Percentiles rank a stretch among this genome's conserved stretches.
These are phyloP conservation scores for Rhamphomyia laevipes DNA, from an alignment of 2,888 invertebrate genomes.

Conservation along the genomic window DNA sequence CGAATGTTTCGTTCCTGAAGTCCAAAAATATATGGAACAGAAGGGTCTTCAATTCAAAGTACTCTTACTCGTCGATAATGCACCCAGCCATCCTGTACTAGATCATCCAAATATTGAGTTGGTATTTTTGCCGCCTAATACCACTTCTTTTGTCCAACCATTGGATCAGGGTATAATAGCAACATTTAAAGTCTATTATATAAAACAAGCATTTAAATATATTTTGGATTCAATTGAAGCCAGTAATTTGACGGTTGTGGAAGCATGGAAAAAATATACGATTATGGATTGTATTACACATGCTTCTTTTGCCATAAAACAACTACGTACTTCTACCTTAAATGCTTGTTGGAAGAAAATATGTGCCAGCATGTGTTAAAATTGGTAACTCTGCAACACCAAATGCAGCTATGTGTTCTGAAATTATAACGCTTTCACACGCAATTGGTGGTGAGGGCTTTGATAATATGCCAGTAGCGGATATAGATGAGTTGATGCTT, in stretches of 20 bases:
- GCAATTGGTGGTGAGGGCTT: conserved; percentile 21
- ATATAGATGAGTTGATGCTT: conserved; percentile 16
- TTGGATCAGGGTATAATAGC: conserved; percentile 19
- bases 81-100: conserved; percentile 16
- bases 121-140: conserved; percentile 22
- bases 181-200: conserved; percentile 12
- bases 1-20: conserved; percentile 11
- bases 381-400: conserved; percentile 16
- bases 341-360: conserved; percentile 5
- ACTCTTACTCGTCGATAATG: conserved; percentile 18
- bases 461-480: conserved; percentile 17
- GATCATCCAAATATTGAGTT: conserved; percentile 16
- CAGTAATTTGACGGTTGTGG: neutral
- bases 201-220: conserved; percentile 12
- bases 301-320: conserved; percentile 1
- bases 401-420: conserved; percentile 16
- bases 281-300: neutral
- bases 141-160: conserved; percentile 20
- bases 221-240: conserved; percentile 8
- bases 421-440: conserved; percentile 18
- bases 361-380: conserved; percentile 20
- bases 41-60: conserved; percentile 17
- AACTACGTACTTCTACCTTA: neutral
- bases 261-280: conserved; percentile 1
- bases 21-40: conserved; percentile 11